Conservation (phyloP, 1,140 invertebrate genomes). For the Tetramorium alpestre region DNA sequence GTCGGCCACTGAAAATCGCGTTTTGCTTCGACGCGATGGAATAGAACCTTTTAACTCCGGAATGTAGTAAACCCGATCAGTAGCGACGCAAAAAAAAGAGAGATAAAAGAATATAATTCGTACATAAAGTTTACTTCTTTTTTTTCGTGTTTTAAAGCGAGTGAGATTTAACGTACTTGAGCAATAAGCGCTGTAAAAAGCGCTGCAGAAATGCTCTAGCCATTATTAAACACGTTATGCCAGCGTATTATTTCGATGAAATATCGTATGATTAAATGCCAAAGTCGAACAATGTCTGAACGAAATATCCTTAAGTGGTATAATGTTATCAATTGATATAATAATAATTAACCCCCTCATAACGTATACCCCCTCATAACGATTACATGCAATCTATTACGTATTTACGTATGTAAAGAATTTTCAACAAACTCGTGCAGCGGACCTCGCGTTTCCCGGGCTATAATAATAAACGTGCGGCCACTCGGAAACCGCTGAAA, state of each 20-base stretch:
- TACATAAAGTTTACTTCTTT: conserved; percentile 3
- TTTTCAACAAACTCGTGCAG: conserved; percentile 2
- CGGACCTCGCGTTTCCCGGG: background rate
- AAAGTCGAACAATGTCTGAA: background rate
- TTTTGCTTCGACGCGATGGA: conserved; percentile 26
- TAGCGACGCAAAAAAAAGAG: background rate
- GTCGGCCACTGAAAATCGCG: conserved; percentile 35
- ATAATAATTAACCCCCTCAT: background rate
- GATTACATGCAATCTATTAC: background rate
- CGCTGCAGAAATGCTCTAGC: background rate
- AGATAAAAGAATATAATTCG: conserved; percentile 36
- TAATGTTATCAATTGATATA: conserved; percentile 3
- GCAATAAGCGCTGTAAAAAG: background rate
- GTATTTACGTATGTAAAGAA: background rate
- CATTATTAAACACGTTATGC: background rate
- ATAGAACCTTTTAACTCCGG: background rate
- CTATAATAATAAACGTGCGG: conserved; percentile 33
- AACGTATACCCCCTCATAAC: no score
- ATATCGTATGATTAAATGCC: background rate
- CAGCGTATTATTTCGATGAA: background rate
- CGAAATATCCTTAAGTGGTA: background rate
- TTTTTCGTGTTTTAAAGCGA: conserved; percentile 6
- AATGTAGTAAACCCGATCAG: conserved; percentile 33
- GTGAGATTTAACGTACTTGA: background rate
- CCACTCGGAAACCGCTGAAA: background rate